Base-by-base conservation (phyloP, 2,888 invertebrate genomes). In the Hemithea aestivaria region DNA sequence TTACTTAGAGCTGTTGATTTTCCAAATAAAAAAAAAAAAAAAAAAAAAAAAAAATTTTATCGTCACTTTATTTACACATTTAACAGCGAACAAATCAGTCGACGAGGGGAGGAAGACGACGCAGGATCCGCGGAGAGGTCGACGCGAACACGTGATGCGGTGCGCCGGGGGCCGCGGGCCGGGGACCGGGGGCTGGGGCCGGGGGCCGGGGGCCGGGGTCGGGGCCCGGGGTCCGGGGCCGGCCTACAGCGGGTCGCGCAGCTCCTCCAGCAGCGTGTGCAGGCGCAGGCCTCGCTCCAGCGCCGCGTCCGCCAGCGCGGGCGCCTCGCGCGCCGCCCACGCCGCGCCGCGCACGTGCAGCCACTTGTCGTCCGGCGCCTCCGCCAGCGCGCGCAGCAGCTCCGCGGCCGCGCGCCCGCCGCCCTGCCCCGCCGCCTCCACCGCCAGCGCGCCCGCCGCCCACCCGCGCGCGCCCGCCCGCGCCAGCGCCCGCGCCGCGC, bases 211-310 rank as follows among this genome's bases (percentile, higher is more conserved):
- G n/a, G n/a, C n/a, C n/a, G n/a, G n/a, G n/a, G n/a, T n/a, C n/a
- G n/a, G n/a, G n/a, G n/a, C n/a, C n/a, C n/a, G n/a, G n/a, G n/a
- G n/a, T n/a, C n/a, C n/a, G n/a, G n/a, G n/a, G n/a, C n/a, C n/a
- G n/a, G n/a, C n/a, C n/a, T n/a, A n/a, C n/a, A n/a, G 48, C 35
- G 32, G 26, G 10, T 30, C 26, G 24, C n/a, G 62, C 60, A 95
- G 85, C 76, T 95, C 95, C 70, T 94, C 93, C 1, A 91, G 91
- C 27, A 94, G 90, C 27, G 94, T 91, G 73, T 93, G 94, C 56
- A 93, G 84, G 34, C 94, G 87, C 43, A 94, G 78, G 62, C 91
- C 90, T 61, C 93, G 93, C 66, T 94, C 94, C 34, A 92, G 91
- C 61, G 94, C 88, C 38, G 93, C 79, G 79, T 94, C 94, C 60